phyloP scores from a whole-genome alignment of 1,140 invertebrate genomes.

The Drosophila kanapiae region DNA sequence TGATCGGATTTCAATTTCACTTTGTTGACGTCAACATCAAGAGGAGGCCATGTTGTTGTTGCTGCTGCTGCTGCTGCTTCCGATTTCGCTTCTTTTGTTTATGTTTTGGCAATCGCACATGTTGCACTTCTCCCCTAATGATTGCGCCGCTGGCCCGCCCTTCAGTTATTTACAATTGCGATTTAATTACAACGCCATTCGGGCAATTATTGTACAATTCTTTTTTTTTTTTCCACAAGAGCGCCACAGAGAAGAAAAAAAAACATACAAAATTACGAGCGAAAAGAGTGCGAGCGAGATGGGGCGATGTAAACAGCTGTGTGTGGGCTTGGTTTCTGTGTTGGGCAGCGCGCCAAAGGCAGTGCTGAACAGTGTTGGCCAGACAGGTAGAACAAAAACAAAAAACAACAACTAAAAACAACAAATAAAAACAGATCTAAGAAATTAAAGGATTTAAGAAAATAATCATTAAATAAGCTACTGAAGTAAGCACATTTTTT shows the following conservation, averaged over 20 bases:
- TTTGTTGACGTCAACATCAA: constrained; percentile 67
- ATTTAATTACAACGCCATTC: constrained; percentile 31
- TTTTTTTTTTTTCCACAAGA: constrained; percentile 1
- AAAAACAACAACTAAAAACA: neutral
- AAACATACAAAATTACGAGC: constrained; percentile 26
- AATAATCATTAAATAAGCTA: neutral
- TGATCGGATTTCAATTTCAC: constrained; percentile 53
- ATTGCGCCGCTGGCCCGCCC: neutral
- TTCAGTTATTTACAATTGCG: constrained; percentile 3
- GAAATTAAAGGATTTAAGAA: neutral
- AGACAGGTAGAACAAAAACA: neutral
- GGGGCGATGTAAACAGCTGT: constrained; percentile 32
- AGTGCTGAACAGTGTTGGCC: constrained; percentile 5
- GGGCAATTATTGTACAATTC: constrained; percentile 5
- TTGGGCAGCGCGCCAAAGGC: neutral
- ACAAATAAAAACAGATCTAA: neutral
- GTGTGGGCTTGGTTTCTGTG: constrained; percentile 31
- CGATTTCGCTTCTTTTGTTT: constrained; percentile 30
- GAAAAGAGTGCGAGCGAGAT: constrained; percentile 38
- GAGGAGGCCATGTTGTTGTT: constrained; percentile 47
- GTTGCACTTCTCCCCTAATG: constrained; percentile 13
- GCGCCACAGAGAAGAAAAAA: constrained; percentile 6
- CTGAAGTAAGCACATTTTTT: neutral
- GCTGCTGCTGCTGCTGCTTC: constrained; percentile 33
- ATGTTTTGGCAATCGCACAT: constrained; percentile 15